phyloP scores from a whole-genome alignment of 2,888 invertebrate genomes.

The Germaria angustata region DNA sequence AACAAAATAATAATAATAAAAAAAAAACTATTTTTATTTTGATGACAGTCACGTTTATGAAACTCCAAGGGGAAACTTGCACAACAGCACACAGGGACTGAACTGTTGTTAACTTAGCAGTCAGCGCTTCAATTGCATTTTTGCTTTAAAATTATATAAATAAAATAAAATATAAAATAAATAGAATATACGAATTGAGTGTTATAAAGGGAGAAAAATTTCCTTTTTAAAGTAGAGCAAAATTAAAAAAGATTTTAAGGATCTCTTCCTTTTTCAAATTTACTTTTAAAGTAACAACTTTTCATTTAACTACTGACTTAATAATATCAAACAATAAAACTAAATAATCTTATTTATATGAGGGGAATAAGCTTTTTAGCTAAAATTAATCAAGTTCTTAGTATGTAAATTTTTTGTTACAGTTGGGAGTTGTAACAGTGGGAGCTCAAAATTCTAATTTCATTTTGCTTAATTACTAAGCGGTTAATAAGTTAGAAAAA shows the following conservation, averaged over 20 bases:
- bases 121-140: constrained; percentile 53
- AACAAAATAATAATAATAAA: too few relatives aligned
- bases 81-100: neutral
- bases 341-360: neutral
- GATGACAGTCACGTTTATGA: constrained; percentile 68
- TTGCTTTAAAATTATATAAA: constrained; percentile 35
- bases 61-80: constrained; percentile 54
- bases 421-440: too few relatives aligned
- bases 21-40: constrained; percentile 36
- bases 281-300: neutral
- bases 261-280: neutral
- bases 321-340: neutral
- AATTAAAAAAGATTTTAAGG: constrained; percentile 16
- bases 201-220: neutral
- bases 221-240: neutral
- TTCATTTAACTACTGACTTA: neutral
- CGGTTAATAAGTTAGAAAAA: too few relatives aligned
- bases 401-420: too few relatives aligned
- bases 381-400: neutral
- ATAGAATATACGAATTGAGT: neutral
- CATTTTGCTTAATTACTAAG: too few relatives aligned
- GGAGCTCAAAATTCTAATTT: too few relatives aligned
- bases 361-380: neutral
- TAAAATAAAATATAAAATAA: too few relatives aligned
- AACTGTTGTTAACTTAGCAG: constrained; percentile 51